Evolutionary conservation across 2,888 invertebrate genomes (phyloP).

Genomic region (Noctua janthe): DNA sequence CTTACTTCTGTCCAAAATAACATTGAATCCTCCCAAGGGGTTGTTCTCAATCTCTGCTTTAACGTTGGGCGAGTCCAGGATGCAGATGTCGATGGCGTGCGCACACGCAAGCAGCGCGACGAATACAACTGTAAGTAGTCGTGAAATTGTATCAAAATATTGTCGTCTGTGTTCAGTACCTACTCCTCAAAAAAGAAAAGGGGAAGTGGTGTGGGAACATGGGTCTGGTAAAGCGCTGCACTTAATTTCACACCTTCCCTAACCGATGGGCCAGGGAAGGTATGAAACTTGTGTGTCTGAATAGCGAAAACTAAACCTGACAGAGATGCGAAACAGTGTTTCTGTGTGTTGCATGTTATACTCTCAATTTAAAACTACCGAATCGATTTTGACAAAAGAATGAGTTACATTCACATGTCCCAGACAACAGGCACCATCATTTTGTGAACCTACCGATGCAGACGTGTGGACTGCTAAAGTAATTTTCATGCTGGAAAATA

Average conservation of each 20-base stretch:
- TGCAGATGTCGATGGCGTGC: conserved; percentile 73
- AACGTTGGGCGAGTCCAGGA: conserved; percentile 72
- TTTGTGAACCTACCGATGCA: background rate
- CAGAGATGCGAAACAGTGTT: background rate
- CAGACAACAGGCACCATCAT: background rate
- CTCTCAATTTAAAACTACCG: background rate
- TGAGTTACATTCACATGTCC: background rate
- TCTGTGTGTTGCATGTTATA: background rate
- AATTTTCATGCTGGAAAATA: background rate
- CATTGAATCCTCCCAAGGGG: conserved; percentile 77
- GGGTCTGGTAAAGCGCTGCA: background rate
- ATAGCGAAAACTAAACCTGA: background rate
- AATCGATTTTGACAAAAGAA: background rate
- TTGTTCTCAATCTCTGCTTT: conserved; percentile 76
- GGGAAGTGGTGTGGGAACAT: background rate
- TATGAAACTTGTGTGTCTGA: background rate
- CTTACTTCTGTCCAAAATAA: conserved; percentile 78
- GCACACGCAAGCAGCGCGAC: conserved; percentile 63
- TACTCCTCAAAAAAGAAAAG: background rate
- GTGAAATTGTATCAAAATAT: background rate
- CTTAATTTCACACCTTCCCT: background rate
- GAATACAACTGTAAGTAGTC: conserved; percentile 35
- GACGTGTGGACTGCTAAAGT: background rate
- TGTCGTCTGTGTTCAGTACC: background rate
- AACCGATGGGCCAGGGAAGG: background rate